Conservation (phyloP, 2,888 invertebrate species). For the Tachystola acroxantha region DNA sequence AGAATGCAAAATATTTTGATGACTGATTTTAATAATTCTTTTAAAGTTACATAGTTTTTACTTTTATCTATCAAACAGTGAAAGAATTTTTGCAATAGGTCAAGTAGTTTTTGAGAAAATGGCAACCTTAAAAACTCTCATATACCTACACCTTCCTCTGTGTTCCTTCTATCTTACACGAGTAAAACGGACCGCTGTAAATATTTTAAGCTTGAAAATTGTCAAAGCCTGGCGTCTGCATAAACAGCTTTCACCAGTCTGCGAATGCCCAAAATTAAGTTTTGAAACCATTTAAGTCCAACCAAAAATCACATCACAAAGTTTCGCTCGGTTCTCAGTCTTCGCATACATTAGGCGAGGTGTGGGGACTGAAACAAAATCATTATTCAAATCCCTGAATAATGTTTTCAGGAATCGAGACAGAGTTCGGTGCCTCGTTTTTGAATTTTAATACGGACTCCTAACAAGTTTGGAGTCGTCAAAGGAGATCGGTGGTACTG, state of each 20-base stretch:
- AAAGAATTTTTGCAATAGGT: too few species aligned
- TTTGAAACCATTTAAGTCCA: slow-evolving; percentile 68
- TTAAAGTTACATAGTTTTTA: too few species aligned
- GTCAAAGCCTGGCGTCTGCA: slow-evolving; percentile 20
- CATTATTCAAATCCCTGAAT: slow-evolving; percentile 77
- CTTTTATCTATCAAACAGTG: too few species aligned
- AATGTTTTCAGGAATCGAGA: slow-evolving; percentile 74
- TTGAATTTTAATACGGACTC: slow-evolving; percentile 76
- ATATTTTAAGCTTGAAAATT: slow-evolving; percentile 4
- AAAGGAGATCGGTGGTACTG: slow-evolving; percentile 68
- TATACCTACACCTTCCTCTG: too few species aligned
- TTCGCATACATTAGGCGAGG: slow-evolving; percentile 67
- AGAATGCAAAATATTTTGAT: too few species aligned
- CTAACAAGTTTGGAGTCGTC: slow-evolving; percentile 74
- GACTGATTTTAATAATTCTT: too few species aligned
- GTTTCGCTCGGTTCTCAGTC: slow-evolving; percentile 43
- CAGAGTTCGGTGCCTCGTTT: slow-evolving; percentile 71
- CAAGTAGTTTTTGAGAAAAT: too few species aligned
- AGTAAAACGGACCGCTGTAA: background rate
- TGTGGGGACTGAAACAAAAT: slow-evolving; percentile 69
- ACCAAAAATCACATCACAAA: slow-evolving; percentile 71
- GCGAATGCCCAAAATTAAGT: slow-evolving; percentile 60
- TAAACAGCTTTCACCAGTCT: slow-evolving; percentile 39
- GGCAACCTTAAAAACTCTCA: too few species aligned
- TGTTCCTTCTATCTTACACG: too few species aligned